A percentile compares a stretch with the other conserved stretches of the same genome.
These are phyloP conservation scores for Eclectus roratus DNA, from an alignment of 2,113 vertebrate species.

Conservation along the genomic window DNA sequence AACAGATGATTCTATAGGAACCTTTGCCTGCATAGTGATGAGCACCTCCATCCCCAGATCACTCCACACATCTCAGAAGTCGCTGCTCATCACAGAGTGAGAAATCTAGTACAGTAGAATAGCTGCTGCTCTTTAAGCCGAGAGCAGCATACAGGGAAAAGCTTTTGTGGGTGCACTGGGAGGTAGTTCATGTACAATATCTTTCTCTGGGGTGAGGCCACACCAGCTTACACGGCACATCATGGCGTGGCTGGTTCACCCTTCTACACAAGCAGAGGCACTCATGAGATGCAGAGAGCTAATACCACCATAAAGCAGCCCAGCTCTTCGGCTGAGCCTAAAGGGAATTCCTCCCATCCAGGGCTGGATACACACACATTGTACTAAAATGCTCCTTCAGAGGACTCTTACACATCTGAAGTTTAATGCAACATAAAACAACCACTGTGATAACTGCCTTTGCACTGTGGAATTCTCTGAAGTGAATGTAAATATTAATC, in stretches of 20 bases:
- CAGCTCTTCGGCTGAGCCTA: neutral
- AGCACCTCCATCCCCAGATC: neutral
- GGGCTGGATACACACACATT: neutral
- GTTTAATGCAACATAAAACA: neutral
- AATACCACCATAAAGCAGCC: neutral
- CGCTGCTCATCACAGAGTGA: rapidly evolving
- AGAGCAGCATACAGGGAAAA: neutral
- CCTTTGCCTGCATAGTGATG: rapidly evolving
- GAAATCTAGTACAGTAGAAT: neutral
- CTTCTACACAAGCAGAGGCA: neutral
- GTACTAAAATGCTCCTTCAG: neutral
- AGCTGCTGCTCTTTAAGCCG: neutral
- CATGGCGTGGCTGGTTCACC: rapidly evolving
- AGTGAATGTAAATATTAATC: neutral
- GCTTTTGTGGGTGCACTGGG: neutral
- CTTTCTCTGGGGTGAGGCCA: neutral
- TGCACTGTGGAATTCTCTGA: neutral
- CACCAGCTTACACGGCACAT: neutral
- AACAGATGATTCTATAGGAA: neutral
- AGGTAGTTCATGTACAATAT: neutral
- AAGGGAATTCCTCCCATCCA: neutral
- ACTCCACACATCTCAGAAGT: neutral
- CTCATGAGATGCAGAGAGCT: neutral
- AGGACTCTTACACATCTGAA: neutral
- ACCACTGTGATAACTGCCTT: neutral